Evolutionary conservation across 2,888 invertebrate species (phyloP), one percentile per base, ranked within the genome.

Genomic region (Lepidochitona cinerea): DNA sequence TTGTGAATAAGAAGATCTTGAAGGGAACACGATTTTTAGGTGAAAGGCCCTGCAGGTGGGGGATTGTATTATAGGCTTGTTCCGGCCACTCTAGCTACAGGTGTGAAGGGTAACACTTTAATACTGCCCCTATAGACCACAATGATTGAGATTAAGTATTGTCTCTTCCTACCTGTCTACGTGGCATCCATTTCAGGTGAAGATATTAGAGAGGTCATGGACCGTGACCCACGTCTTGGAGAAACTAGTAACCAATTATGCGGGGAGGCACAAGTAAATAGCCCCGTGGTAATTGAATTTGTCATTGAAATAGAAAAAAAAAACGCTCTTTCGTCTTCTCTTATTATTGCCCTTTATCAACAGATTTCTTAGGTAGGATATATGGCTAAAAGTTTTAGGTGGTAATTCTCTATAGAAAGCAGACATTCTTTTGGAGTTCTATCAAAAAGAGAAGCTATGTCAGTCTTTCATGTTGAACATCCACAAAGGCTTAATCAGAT

Each of bases 221-320:
- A 49, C n/a, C 49, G 49, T 49, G 49, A 49, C 49, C 49, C 23
- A n/a, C 23, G 18, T 23, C 18, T 49, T 59, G 59, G 59, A 23
- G 12, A 29, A 26, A 29, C 23, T 59, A 29, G 29, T 32, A 23
- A 29, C 59, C 23, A 29, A 59, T 59, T 59, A 59, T 59, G 59
- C 59, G 59, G 59, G 29, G 59, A 59, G 12, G 59, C 59, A 59
- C 59, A 59, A 59, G 59, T 32, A 59, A 59, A 59, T 32, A 59
- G 23, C 23, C 26, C 59, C 12, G 23, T 59, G 59, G 59, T 59
- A 59, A 59, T 59, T 59, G 59, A 29, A 59, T 59, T 59, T 59
- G 59, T 59, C 59, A 32, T 1, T 14, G 59, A 23, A 41, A 59
- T 59, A 59, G 59, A 59, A 26, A 26, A 59, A 26, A 59, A 29